Conservation (phyloP, 2,113 vertebrate species). For the Argyrosomus japonicus region DNA sequence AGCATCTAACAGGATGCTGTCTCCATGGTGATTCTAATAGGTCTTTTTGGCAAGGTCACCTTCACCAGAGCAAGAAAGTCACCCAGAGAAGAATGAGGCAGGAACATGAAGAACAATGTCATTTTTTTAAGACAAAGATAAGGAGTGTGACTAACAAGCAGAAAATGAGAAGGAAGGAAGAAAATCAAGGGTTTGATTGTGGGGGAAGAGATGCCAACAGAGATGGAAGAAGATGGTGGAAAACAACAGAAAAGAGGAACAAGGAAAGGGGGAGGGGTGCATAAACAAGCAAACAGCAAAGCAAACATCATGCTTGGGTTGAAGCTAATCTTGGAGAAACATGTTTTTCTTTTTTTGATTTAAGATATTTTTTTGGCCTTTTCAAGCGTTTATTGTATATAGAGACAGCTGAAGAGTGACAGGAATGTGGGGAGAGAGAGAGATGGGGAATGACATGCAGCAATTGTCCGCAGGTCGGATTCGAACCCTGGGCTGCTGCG, state of each 20-base stretch:
- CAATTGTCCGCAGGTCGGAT: too few species aligned
- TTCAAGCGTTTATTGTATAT: too few species aligned
- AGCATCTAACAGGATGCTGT: conserved; percentile 60
- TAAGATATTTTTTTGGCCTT: too few species aligned
- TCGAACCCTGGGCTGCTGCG: too few species aligned
- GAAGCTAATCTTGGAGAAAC: conserved; percentile 1
- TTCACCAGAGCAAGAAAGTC: conserved; percentile 59
- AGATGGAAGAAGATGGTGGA: conserved; percentile 36
- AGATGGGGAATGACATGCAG: too few species aligned
- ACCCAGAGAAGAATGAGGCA: conserved; percentile 19
- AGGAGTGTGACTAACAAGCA: conserved; percentile 4
- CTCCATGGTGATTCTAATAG: conserved; percentile 79
- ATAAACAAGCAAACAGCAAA: conserved; percentile 33
- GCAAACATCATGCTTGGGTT: conserved; percentile 20
- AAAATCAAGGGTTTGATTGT: conserved; percentile 33
- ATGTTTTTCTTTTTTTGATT: neutral
- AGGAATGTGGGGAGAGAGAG: too few species aligned
- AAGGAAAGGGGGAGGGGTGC: conserved; percentile 28
- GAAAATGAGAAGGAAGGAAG: conserved; percentile 16
- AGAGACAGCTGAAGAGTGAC: too few species aligned
- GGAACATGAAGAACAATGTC: neutral
- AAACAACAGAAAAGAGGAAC: conserved; percentile 40
- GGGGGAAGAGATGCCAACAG: conserved; percentile 27
- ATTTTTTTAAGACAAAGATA: conserved; percentile 1
- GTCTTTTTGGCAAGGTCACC: conserved; percentile 79